phyloP scores from a whole-genome alignment of 2,888 invertebrate species.

The Macrosoma leucophasiata region DNA sequence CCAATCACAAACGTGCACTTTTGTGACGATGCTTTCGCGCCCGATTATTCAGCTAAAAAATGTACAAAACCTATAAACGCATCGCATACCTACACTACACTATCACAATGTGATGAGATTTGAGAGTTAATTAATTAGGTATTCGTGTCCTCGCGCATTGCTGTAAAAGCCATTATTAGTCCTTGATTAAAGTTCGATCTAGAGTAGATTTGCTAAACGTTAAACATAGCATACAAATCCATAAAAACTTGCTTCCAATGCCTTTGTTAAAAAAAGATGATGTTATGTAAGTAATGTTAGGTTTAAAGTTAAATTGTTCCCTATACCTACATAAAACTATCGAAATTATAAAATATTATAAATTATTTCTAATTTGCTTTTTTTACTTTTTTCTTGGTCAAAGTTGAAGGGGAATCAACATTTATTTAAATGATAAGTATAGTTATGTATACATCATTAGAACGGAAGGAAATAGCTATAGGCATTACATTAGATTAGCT shows the following conservation, averaged over 20 bases:
- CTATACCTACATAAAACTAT: too few species aligned
- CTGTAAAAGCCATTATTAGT: not conserved
- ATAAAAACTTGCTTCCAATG: too few species aligned
- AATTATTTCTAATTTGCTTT: not conserved
- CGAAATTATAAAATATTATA: too few species aligned
- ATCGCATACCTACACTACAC: conserved; percentile 9
- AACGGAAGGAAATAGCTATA: conserved; percentile 8
- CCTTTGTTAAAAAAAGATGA: too few species aligned
- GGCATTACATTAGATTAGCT: conserved; percentile 17
- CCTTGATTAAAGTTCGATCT: not conserved
- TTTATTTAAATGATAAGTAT: conserved; percentile 1
- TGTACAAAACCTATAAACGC: conserved; percentile 36
- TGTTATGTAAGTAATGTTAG: too few species aligned
- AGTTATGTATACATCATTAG: not conserved
- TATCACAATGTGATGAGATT: conserved; percentile 1
- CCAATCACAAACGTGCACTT: conserved; percentile 49
- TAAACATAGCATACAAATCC: conserved; percentile 1
- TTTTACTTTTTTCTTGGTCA: not conserved
- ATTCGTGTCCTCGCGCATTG: not conserved
- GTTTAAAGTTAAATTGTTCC: too few species aligned
- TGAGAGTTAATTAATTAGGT: not conserved
- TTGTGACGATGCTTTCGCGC: conserved; percentile 66
- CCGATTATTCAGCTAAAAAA: conserved; percentile 54
- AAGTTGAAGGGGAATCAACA: conserved; percentile 4
- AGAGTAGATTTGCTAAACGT: conserved; percentile 2